Evolutionary conservation across 2,113 vertebrate species (phyloP), one percentile per base, ranked within the genome.

Genomic region (Falco punctatus): DNA sequence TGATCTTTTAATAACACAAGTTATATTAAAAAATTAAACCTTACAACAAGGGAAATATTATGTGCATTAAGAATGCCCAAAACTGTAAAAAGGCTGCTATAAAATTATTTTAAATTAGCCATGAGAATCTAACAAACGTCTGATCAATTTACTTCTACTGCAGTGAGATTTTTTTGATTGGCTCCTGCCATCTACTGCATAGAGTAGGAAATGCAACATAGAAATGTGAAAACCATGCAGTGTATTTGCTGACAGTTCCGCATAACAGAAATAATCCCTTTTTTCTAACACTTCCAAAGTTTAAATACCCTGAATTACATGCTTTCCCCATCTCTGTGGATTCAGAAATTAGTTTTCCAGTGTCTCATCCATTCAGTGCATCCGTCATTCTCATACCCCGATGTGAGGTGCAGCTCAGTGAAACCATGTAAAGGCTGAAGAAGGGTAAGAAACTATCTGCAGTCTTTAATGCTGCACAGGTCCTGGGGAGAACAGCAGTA

Each of bases 131-230:
- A 91, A 73, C 55, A 67, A 78, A 92, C 32, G 15, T 57, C 40
- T 72, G 49, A 92, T 48, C 52, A 72, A 46, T 55, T 84, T 22
- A 13, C 10, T 72, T 89, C 54, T 33, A 79, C 11, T 21, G 32
- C 26, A n/a, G 26, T 64, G 48, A 52, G 78, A 12, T 81, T 78
- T 86, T 81, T 94, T 94, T 92, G 11, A 92, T 94, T 94, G 87
- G 42, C 65, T 94, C 33, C 93, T 94, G 94, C 97, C 97, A 97
- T 91, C 97, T 97, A 86, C 94, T 91, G 96, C 48, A 28, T 40
- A 24, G 5, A 20, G 17, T 24, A 40, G 69, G 84, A 62, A 97
- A 94, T 78, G 75, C 97, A 94, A 38, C 48, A 32, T 0, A 27
- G 57, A 67, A 74, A 65, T 10, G 38, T 42, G 49, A 42, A 59